phyloP scores from a whole-genome alignment of 2,888 invertebrate species.

The Marasmarcha lunaedactyla region DNA sequence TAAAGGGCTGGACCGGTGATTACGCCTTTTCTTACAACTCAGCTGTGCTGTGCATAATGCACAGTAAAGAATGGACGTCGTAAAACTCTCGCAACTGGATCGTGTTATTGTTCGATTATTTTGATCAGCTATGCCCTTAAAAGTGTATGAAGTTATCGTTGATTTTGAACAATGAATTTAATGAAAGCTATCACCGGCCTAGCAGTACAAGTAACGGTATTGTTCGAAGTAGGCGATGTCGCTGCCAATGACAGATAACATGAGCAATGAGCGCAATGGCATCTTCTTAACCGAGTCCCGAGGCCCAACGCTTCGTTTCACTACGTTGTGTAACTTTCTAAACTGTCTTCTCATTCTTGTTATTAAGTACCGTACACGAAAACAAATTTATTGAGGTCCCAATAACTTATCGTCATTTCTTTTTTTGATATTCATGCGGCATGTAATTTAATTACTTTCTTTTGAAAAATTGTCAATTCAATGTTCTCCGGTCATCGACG shows the following conservation, averaged over 20 bases:
- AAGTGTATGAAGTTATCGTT: neutral
- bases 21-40: constrained; percentile 22
- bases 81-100: constrained; percentile 13
- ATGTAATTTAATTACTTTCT: too few species aligned
- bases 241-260: constrained; percentile 63
- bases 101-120: constrained; percentile 19
- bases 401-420: too few species aligned
- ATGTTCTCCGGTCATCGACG: too few species aligned
- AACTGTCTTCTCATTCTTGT: neutral
- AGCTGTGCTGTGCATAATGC: constrained; percentile 26
- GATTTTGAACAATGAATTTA: neutral
- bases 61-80: constrained; percentile 9
- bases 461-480: too few species aligned
- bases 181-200: neutral
- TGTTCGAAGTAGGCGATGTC: constrained; percentile 44
- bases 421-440: too few species aligned
- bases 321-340: neutral
- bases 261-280: constrained; percentile 45
- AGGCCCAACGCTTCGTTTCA: constrained; percentile 15
- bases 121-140: neutral
- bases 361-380: too few species aligned
- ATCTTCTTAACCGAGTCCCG: constrained; percentile 27
- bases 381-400: too few species aligned
- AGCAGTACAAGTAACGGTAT: constrained; percentile 26
- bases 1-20: constrained; percentile 23